phyloP scores from a whole-genome alignment of 2,113 vertebrate species.

The Oxyruncus cristatus region DNA sequence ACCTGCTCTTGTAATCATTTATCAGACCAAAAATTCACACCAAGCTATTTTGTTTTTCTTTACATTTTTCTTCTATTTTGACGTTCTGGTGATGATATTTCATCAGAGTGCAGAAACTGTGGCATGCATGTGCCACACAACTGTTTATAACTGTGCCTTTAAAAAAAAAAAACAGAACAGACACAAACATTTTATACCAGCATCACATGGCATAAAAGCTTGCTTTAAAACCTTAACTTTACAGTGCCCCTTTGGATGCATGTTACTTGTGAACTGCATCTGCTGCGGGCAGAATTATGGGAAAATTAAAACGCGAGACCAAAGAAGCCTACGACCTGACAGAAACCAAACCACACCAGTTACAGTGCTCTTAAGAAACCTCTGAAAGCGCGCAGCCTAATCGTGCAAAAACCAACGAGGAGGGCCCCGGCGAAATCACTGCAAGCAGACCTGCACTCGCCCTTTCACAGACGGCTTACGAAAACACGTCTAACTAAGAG shows the following conservation, averaged over 20 bases:
- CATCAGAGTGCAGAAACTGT: background rate
- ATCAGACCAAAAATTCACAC: background rate
- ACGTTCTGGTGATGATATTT: rapidly evolving
- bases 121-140: rapidly evolving
- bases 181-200: background rate
- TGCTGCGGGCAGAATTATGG: background rate
- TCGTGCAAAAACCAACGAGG: rapidly evolving
- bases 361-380: rapidly evolving
- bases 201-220: background rate
- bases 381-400: background rate
- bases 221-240: background rate
- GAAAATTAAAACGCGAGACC: rapidly evolving
- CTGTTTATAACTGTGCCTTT: rapidly evolving
- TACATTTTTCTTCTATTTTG: background rate
- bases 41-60: background rate
- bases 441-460: rapidly evolving
- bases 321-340: rapidly evolving
- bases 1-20: background rate
- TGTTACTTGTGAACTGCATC: rapidly evolving
- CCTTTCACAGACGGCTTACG: rapidly evolving
- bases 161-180: background rate
- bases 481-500: rapidly evolving
- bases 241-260: background rate
- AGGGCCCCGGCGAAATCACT: rapidly evolving
- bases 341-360: rapidly evolving